These are phyloP conservation scores for Globodera ellingtonae DNA, from an alignment of 1,140 invertebrate species.

Conservation along the genomic window DNA sequence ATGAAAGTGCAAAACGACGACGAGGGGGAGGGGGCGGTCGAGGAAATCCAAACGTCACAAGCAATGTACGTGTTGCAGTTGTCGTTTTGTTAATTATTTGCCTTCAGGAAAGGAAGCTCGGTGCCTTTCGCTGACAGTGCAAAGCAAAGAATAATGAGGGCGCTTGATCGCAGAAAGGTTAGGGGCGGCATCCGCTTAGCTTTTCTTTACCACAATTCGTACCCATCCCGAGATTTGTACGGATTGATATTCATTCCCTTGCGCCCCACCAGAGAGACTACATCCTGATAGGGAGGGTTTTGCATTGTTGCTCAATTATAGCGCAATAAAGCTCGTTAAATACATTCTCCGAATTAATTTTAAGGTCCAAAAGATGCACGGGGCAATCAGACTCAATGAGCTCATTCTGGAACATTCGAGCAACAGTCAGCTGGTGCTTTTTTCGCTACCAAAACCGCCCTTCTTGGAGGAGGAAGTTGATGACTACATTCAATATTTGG, in stretches of 20 bases:
- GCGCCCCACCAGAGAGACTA: too few relatives aligned
- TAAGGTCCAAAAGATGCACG: conserved; percentile 81
- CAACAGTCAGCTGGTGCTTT: conserved; percentile 92
- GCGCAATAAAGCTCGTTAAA: too few relatives aligned
- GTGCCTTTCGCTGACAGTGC: conserved; percentile 32
- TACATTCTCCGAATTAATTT: neutral
- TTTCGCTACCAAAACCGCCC: conserved; percentile 96
- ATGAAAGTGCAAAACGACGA: conserved; percentile 9
- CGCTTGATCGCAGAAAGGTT: conserved; percentile 52
- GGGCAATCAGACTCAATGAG: conserved; percentile 95
- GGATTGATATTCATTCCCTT: too few relatives aligned
- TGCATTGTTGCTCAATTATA: too few relatives aligned
- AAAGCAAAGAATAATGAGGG: conserved; percentile 51
- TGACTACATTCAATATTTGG: conserved; percentile 58
- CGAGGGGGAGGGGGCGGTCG: neutral
- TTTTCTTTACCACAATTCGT: too few relatives aligned
- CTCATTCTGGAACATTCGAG: conserved; percentile 93
- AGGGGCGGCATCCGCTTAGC: too few relatives aligned
- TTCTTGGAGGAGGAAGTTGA: conserved; percentile 66
- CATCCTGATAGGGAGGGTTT: too few relatives aligned
- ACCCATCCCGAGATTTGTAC: too few relatives aligned
- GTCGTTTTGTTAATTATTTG: too few relatives aligned
- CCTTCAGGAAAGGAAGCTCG: neutral
- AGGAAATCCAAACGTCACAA: neutral
- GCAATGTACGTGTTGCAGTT: neutral